A percentile compares a stretch with the other conserved stretches of the same genome.
These are phyloP conservation scores for Enteromius treurensis DNA, from an alignment of 2,797 vertebrate species.

Conservation along the genomic window DNA sequence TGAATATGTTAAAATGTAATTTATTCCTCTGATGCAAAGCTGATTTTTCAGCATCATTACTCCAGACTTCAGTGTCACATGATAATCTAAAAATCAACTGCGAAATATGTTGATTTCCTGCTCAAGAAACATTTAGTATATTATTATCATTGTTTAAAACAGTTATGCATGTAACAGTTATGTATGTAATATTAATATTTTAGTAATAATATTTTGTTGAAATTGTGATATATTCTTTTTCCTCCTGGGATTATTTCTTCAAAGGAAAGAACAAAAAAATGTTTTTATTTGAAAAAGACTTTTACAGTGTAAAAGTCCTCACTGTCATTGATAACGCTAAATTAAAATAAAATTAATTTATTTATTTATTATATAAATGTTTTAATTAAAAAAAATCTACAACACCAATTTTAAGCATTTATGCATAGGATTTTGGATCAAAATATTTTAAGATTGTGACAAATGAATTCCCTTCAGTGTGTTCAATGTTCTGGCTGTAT, in stretches of 20 bases:
- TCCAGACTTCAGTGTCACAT: not conserved
- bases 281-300: no score
- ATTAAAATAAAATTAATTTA: not conserved
- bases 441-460: not conserved
- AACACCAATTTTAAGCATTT: not conserved
- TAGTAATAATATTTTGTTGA: not conserved
- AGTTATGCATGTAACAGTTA: not conserved
- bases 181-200: not conserved
- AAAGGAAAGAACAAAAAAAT: not conserved
- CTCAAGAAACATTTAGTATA: not conserved
- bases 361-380: not conserved
- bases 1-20: not conserved
- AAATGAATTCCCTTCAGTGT: not conserved
- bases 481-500: not conserved
- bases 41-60: not conserved
- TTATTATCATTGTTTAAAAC: not conserved
- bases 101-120: not conserved
- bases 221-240: not conserved
- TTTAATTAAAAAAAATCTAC: no score
- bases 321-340: not conserved
- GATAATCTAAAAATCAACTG: not conserved
- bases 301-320: no score
- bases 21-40: not conserved
- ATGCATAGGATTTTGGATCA: not conserved
- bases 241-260: not conserved